Conservation (phyloP, 2,888 invertebrate species). For the Crepidodera aurea region DNA sequence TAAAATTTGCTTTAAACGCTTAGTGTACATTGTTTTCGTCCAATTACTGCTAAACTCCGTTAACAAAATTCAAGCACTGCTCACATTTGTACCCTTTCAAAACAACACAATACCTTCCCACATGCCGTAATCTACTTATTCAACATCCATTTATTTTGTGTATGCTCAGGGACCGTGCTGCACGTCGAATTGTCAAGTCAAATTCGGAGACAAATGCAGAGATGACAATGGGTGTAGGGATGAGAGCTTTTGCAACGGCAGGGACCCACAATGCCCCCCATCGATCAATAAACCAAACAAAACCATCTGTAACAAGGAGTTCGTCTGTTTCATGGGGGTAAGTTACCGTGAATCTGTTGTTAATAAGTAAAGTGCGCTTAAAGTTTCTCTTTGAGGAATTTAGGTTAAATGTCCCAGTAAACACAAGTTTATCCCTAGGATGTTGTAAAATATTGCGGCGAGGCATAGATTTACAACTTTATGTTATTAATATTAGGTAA, state of each 20-base stretch:
- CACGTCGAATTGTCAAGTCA: conserved; percentile 83
- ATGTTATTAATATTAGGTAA: background rate
- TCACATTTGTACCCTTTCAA: background rate
- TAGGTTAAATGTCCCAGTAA: conserved; percentile 7
- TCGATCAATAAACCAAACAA: conserved; percentile 93
- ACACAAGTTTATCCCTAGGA: background rate
- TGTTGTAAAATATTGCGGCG: background rate
- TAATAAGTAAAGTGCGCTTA: conserved; percentile 10
- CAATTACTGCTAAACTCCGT: background rate
- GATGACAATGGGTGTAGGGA: conserved; percentile 94
- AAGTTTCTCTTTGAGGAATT: conserved; percentile 4
- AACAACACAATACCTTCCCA: conserved; percentile 5
- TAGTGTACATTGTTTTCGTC: too few species aligned
- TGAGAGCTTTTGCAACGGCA: conserved; percentile 90
- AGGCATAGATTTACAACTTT: background rate
- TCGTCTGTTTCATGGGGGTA: conserved; percentile 96
- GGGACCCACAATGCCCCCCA: conserved; percentile 88
- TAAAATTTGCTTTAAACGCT: too few species aligned
- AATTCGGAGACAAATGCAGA: conserved; percentile 88
- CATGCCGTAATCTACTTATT: conserved; percentile 12
- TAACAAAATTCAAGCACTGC: background rate
- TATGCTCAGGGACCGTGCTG: conserved; percentile 89
- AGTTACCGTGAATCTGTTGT: conserved; percentile 57
- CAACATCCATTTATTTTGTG: conserved; percentile 28
- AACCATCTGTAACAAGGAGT: conserved; percentile 95